Evolutionary conservation across 2,888 invertebrate species (phyloP).

Genomic region (Celastrina argiolus): DNA sequence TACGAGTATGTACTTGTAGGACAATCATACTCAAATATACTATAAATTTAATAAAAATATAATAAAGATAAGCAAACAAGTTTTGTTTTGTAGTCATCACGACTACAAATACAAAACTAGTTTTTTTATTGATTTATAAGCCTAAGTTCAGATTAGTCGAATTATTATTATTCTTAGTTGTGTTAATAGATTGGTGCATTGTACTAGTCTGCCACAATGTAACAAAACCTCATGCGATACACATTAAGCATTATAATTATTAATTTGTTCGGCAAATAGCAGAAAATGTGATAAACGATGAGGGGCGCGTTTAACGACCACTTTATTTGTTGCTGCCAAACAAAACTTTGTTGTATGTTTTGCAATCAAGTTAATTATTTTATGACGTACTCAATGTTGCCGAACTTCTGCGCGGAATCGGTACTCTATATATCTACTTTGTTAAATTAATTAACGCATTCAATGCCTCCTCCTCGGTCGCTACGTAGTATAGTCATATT

Average conservation of each 20-base stretch:
- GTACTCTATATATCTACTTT: conserved; percentile 17
- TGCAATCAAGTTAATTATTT: conserved; percentile 30
- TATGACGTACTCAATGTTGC: conserved; percentile 19
- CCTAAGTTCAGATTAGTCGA: too few relatives aligned
- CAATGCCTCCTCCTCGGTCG: too few relatives aligned
- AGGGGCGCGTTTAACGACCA: conserved; percentile 31
- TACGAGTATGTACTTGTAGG: too few relatives aligned
- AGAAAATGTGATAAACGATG: conserved; percentile 36
- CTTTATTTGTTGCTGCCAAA: conserved; percentile 30
- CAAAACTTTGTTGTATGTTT: conserved; percentile 28
- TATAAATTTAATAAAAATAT: too few relatives aligned
- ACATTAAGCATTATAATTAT: conserved; percentile 32
- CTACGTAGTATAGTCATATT: too few relatives aligned
- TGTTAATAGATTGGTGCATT: not conserved
- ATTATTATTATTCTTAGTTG: not conserved
- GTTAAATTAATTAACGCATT: conserved; percentile 10
- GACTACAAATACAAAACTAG: too few relatives aligned
- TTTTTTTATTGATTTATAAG: too few relatives aligned
- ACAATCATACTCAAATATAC: too few relatives aligned
- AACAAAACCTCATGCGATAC: not conserved
- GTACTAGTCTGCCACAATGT: not conserved
- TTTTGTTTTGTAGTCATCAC: too few relatives aligned
- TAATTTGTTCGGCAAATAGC: conserved; percentile 33
- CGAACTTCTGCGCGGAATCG: conserved; percentile 4
- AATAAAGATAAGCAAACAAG: too few relatives aligned